phyloP scores from a whole-genome alignment of 2,113 vertebrate species.

The Aphyosemion australe region DNA sequence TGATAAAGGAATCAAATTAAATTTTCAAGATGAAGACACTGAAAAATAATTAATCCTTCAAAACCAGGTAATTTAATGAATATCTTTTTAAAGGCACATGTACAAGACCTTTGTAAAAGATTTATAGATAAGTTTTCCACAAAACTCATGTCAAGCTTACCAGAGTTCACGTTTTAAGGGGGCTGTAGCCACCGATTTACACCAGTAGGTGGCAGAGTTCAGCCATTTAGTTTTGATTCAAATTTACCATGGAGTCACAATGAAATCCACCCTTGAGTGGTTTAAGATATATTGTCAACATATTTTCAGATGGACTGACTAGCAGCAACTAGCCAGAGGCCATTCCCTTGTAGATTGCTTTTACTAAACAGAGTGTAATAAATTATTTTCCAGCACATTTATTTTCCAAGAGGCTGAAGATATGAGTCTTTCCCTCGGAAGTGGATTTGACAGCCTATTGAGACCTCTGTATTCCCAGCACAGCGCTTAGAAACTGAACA shows the following conservation, averaged over 20 bases:
- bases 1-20: no score
- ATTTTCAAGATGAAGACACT: no score
- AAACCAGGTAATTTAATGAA: no score
- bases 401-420: slow-evolving; percentile 23
- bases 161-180: no score
- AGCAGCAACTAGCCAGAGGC: neutral
- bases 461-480: slow-evolving; percentile 28
- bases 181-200: no score
- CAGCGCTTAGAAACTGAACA: slow-evolving; percentile 31
- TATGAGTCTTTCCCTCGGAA: slow-evolving; percentile 1
- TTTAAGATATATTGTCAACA: neutral
- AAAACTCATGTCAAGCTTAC: no score
- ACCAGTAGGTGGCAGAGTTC: no score
- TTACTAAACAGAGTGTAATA: slow-evolving; percentile 8
- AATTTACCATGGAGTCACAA: neutral
- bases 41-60: no score
- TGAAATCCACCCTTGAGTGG: neutral
- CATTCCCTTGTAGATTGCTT: neutral
- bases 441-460: slow-evolving; percentile 12
- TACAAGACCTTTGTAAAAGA: no score
- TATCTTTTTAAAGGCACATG: no score
- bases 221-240: no score
- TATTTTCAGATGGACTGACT: neutral
- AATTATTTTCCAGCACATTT: slow-evolving; percentile 41
- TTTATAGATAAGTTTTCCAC: no score